A percentile compares a stretch with the other conserved stretches of the same genome.
phyloP scores from a whole-genome alignment of 2,888 invertebrate genomes.

The Biston betularia region DNA sequence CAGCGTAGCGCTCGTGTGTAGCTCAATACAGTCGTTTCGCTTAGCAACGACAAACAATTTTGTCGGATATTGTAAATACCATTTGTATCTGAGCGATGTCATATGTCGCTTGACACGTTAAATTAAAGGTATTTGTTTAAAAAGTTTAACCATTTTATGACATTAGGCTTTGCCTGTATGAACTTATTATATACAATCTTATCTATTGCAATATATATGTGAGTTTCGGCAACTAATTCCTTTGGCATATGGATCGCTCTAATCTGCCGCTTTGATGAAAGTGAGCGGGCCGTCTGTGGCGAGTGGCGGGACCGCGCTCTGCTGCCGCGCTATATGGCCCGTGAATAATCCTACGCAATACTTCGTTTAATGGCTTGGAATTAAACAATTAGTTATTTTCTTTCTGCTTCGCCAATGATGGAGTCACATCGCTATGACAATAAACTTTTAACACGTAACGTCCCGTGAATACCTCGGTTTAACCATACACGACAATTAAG shows the following conservation, averaged over 20 bases:
- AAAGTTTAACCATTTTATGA: neutral
- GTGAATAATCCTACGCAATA: conserved; percentile 84
- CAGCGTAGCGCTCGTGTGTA: no score
- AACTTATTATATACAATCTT: neutral
- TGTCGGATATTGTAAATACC: no score
- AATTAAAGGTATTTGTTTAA: neutral
- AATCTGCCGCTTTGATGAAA: conserved; percentile 47
- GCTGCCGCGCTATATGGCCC: conserved; percentile 81
- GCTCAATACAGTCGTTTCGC: no score
- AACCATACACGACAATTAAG: neutral
- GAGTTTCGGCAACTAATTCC: conserved; percentile 35
- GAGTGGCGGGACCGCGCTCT: conserved; percentile 61
- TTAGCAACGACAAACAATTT: no score
- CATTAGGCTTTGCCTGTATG: neutral
- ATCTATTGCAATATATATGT: conserved; percentile 17
- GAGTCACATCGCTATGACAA: conserved; percentile 58
- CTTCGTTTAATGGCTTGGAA: conserved; percentile 83
- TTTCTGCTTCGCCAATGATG: conserved; percentile 80
- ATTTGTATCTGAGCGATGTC: no score
- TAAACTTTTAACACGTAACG: conserved; percentile 41
- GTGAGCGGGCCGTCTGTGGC: conserved; percentile 42
- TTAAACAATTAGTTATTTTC: conserved; percentile 85
- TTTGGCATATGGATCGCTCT: conserved; percentile 37
- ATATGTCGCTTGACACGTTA: no score
- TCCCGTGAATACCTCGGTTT: conserved; percentile 3